These are phyloP conservation scores for Parotocinclus haroldoi DNA, from an alignment of 2,797 vertebrate species.

Conservation along the genomic window DNA sequence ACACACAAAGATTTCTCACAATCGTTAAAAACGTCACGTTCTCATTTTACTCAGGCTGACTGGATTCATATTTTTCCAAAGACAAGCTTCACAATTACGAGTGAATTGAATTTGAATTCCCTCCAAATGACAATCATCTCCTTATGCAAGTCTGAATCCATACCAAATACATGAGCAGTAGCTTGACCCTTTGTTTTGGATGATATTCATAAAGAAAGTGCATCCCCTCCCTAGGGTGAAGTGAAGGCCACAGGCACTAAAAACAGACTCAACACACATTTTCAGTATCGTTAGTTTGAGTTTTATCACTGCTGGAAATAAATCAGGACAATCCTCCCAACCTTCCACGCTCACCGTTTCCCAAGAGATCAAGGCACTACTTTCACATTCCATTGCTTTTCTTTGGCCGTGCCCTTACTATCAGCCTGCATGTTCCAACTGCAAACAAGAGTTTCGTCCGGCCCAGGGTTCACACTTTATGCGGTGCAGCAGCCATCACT, in stretches of 20 bases:
- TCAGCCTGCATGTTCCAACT: constrained; percentile 38
- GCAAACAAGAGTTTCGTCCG: constrained; percentile 39
- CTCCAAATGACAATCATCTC: not conserved
- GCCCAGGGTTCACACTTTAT: constrained; percentile 47
- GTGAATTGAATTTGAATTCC: not conserved
- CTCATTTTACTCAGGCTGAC: too few relatives aligned
- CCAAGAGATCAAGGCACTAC: constrained; percentile 31
- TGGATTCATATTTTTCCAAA: too few relatives aligned
- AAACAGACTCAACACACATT: not conserved
- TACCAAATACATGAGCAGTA: too few relatives aligned
- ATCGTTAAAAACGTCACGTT: too few relatives aligned
- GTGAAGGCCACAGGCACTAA: not conserved
- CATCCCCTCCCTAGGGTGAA: not conserved
- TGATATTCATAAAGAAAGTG: too few relatives aligned
- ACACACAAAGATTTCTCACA: too few relatives aligned
- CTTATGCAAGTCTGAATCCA: too few relatives aligned
- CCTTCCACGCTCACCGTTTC: not conserved
- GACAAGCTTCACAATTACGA: too few relatives aligned
- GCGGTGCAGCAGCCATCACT: constrained; percentile 34
- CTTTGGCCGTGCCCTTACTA: constrained; percentile 20
- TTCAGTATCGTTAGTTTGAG: constrained; percentile 16
- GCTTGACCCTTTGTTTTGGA: too few relatives aligned
- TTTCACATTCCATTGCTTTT: constrained; percentile 16
- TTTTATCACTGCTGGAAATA: not conserved
- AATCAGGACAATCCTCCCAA: constrained; percentile 12